Evolutionary conservation across 2,113 vertebrate genomes (phyloP), one percentile per base, ranked within the genome.

Genomic region (Protobothrops flavoviridis): DNA sequence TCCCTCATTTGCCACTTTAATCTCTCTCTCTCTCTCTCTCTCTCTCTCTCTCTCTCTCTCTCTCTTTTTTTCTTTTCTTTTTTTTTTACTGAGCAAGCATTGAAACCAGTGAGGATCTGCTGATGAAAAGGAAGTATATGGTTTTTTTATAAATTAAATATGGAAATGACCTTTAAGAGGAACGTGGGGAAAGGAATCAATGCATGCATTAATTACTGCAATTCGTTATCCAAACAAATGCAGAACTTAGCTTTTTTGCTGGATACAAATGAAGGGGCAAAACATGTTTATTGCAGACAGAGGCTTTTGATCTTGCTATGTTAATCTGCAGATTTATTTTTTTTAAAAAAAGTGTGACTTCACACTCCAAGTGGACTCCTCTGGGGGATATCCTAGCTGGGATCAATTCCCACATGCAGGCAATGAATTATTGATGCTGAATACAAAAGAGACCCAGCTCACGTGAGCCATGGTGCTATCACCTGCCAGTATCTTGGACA

Each of bases 201-300:
- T 99, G 97, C 97, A 95, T 98, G 97, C 98, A 98, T 99, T 99
- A 99, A 99, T 99, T 99, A 99, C 98, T 97, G 98, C 98, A 98
- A 98, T 99, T 99, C 98, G 99, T 99, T 99, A 99, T 98, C 98
- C 98, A 99, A 98, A 99, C 99, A 99, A 99, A 99, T 98, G 98
- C 97, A 97, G 98, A 97, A 97, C 97, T 98, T 98, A 98, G 97
- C 98, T 86, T 26, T 92, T 98, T 97, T 98, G 96, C 96, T 98
- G 98, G 98, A 97, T 98, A 98, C 98, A 98, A 98, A 98, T 98
- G 98, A 97, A 93, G 96, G 97, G 97, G 96, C 95, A 94, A 94
- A 98, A 96, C 92, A 97, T 98, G 98, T 98, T 98, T 98, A 98
- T 96, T 97, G 95, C 97, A 98, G 98, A 99, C 98, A 99, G 99